Percentiles rank a stretch among this genome's conserved stretches.
Evolutionary conservation across 2,888 invertebrate species (phyloP).

Genomic region (Drosophila anomalipes): DNA sequence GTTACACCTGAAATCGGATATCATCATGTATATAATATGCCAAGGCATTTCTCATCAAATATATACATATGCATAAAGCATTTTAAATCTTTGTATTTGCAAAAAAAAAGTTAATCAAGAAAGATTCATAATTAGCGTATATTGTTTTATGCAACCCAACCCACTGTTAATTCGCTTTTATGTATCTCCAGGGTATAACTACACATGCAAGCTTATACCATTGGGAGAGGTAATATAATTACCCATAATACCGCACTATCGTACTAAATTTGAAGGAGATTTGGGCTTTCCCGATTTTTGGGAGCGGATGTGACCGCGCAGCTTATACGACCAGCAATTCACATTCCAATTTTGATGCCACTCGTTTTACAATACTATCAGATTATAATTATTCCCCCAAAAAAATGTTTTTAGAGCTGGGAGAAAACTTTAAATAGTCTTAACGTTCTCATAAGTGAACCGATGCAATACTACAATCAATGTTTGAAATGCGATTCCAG

Average conservation of each 20-base stretch:
- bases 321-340: no score
- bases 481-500: no score
- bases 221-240: not conserved
- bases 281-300: not conserved
- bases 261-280: not conserved
- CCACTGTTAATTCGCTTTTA: not conserved
- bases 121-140: not conserved
- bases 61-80: not conserved
- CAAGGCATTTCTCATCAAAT: not conserved
- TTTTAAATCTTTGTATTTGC: not conserved
- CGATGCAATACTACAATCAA: no score
- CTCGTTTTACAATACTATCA: no score
- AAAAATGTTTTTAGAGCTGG: no score
- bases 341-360: no score
- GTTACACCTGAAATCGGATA: constrained; percentile 5
- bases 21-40: not conserved
- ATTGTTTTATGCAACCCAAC: not conserved
- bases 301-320: not conserved
- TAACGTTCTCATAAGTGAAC: no score
- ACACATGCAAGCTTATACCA: not conserved
- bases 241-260: not conserved
- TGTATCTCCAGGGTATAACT: not conserved
- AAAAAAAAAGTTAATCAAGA: not conserved
- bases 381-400: no score
- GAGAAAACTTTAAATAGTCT: no score